Percentiles rank a stretch among this genome's conserved stretches.
Conservation (phyloP, 92 coral and sea anemone species). For the Scolanthus callimorphus region DNA sequence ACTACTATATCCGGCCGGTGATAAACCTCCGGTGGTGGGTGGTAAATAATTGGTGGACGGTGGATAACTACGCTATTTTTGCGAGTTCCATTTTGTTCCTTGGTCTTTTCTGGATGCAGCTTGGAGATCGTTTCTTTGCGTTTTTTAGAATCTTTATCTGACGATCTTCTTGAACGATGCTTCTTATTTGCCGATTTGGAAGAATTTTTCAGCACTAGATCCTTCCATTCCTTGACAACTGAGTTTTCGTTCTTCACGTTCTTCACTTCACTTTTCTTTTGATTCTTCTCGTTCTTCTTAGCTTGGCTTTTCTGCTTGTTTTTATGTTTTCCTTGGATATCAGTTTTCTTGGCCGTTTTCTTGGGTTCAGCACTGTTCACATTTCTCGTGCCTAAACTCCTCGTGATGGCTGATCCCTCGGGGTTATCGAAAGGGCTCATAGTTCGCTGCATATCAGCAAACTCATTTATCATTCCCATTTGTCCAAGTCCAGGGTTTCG, state of each 20-base stretch:
- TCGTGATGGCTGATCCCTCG: constrained; percentile 12
- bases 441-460: neutral
- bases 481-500: constrained; percentile 20
- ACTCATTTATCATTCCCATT: neutral
- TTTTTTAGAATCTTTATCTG: constrained; percentile 6
- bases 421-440: neutral
- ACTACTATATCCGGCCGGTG: constrained; percentile 99
- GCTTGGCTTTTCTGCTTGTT: constrained; percentile 3
- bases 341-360: constrained; percentile 64
- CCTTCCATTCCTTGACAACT: constrained; percentile 34
- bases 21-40: constrained; percentile 99
- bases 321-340: constrained; percentile 20
- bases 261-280: constrained; percentile 3
- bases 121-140: constrained; percentile 5
- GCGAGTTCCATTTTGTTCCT: constrained; percentile 69
- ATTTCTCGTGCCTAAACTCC: constrained; percentile 41
- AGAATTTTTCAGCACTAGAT: constrained; percentile 25
- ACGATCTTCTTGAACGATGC: constrained; percentile 41
- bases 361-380: constrained; percentile 16
- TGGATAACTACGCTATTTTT: constrained; percentile 91
- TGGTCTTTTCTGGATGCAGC: constrained; percentile 63
- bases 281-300: constrained; percentile 17
- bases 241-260: constrained; percentile 15
- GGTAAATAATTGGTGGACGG: constrained; percentile 98
- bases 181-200: constrained; percentile 3